A percentile compares a stretch with the other conserved stretches of the same genome.
Conservation (phyloP, 2,888 invertebrate species). For the Trachelus stipa region DNA sequence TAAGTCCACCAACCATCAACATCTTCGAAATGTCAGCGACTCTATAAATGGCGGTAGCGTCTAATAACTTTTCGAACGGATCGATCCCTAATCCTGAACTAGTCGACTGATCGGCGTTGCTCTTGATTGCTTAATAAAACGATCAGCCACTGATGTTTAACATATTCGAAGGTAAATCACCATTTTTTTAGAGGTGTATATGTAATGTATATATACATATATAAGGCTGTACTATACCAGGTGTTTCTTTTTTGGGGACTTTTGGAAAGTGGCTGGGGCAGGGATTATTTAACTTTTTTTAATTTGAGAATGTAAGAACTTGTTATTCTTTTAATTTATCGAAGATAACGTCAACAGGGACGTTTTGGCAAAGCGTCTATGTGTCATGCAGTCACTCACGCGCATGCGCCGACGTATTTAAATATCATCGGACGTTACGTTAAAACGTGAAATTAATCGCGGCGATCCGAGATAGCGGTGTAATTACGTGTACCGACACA, state of each 20-base stretch:
- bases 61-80: conserved; percentile 5
- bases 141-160: neutral
- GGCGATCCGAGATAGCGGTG: conserved; percentile 52
- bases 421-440: conserved; percentile 27
- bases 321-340: neutral
- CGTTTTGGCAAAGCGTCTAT: neutral
- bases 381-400: neutral
- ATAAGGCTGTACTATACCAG: too few relatives aligned
- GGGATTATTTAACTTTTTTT: neutral
- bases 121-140: neutral
- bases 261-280: neutral
- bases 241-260: too few relatives aligned
- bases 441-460: conserved; percentile 59
- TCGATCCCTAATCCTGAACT: neutral
- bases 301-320: neutral
- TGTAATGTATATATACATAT: neutral
- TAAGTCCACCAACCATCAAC: neutral
- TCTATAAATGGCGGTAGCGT: conserved; percentile 8
- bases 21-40: conserved; percentile 9
- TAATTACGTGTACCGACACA: conserved; percentile 41
- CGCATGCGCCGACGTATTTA: conserved; percentile 22
- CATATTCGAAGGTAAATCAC: neutral
- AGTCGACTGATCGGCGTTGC: neutral
- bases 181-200: neutral
- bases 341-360: neutral